Conservation (phyloP, 2,888 invertebrate species). For the Cinara cedri region DNA sequence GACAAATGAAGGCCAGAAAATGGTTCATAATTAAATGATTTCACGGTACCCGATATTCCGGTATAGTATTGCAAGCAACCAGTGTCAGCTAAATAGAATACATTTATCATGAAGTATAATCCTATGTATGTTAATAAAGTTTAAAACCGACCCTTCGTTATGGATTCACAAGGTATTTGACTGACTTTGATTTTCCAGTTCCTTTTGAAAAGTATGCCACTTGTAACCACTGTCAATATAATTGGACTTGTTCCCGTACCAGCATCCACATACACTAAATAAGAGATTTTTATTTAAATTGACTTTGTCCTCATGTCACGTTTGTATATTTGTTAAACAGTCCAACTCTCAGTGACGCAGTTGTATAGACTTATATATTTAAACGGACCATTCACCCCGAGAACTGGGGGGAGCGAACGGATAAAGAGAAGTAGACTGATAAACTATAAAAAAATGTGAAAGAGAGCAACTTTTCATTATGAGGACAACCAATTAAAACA, state of each 20-base stretch:
- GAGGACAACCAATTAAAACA: no score
- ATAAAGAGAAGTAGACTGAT: no score
- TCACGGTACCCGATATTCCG: constrained; percentile 80
- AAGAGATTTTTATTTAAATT: not conserved
- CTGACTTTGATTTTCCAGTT: constrained; percentile 82
- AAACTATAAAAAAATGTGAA: no score
- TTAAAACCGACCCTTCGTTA: constrained; percentile 68
- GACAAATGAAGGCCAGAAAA: constrained; percentile 78
- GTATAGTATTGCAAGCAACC: constrained; percentile 81
- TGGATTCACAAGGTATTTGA: constrained; percentile 79
- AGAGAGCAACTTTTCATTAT: no score
- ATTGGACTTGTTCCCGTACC: constrained; percentile 78
- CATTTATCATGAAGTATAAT: not conserved
- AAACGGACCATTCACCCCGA: no score
- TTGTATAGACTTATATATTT: no score
- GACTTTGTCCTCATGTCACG: no score
- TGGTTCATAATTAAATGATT: constrained; percentile 84
- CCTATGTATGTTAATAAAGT: constrained; percentile 5
- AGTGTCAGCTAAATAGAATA: constrained; percentile 68
- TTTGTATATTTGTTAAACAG: no score
- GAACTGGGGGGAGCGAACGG: no score
- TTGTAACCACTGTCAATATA: constrained; percentile 81
- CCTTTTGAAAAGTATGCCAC: constrained; percentile 74
- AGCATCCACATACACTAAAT: constrained; percentile 82
- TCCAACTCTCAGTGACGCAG: no score